Evolutionary conservation across 1,140 invertebrate genomes (phyloP), one percentile per base, ranked within the genome.

Genomic region (Ptiloglossa arizonensis): DNA sequence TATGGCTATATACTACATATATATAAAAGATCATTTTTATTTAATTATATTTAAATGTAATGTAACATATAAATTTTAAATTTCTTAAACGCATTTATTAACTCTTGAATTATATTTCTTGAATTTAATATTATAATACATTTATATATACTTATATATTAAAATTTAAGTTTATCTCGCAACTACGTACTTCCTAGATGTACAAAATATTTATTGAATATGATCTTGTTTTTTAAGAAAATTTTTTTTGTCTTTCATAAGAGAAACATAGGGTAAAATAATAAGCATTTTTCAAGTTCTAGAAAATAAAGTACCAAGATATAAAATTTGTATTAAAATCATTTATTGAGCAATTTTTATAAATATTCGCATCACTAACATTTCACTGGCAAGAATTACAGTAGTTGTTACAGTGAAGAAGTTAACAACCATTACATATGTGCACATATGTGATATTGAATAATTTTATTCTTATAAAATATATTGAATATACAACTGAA

Each of bases 301-400:
- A 44, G 22, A n/a, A 35, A 19, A 38, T 19, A 44, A 15, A n/a
- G 6, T 41, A 32, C 5, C 5, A 69, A 60, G 50, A 13, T 29
- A 50, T 64, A 29, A 68, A 17, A 63, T 32, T 46, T 87, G 85
- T 57, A 41, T 75, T 79, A 86, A 87, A 56, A 78, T 81, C 78
- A 52, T 87, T 87, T 87, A 87, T 87, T 87, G 86, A 87, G 86
- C 86, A 87, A 85, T 74, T 59, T 50, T 80, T 66, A 74, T 69
- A 63, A 72, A 54, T 59, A 77, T 32, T 72, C 72, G 60, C 62
- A 82, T 59, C 48, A 64, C 60, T 62, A 72, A 52, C 24, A 82
- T 68, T 78, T 81, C 38, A 80, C 72, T 86, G 84, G 86, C 84
- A 87, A 87, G 82, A 86, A 76, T 79, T 67, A 74, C 81, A 79